These are phyloP conservation scores for Mugil cephalus DNA, from an alignment of 2,113 vertebrate species.

Conservation along the genomic window DNA sequence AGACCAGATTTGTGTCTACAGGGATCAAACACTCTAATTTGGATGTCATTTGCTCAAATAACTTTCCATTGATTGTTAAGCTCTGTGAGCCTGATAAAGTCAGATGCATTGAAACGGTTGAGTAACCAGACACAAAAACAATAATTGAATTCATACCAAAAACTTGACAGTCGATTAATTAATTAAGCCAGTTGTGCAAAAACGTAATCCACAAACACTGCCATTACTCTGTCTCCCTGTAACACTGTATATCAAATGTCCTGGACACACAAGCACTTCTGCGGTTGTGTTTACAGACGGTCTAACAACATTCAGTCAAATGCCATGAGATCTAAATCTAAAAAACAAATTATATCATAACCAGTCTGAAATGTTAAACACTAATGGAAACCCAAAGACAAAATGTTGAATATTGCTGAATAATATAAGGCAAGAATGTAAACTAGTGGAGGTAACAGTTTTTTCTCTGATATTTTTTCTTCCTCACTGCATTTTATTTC, in stretches of 20 bases:
- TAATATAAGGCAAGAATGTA: constrained; percentile 39
- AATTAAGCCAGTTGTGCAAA: background rate
- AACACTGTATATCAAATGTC: background rate
- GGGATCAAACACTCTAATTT: no score
- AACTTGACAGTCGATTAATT: background rate
- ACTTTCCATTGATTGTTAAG: background rate
- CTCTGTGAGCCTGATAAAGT: background rate
- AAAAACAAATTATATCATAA: no score
- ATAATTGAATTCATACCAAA: background rate
- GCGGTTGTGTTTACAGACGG: background rate
- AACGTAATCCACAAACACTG: no score
- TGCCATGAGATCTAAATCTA: background rate
- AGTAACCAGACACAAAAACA: background rate
- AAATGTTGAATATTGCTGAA: constrained; percentile 51
- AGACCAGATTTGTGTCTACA: no score
- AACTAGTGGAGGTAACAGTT: constrained; percentile 29
- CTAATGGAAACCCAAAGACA: background rate
- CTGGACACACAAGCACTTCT: background rate
- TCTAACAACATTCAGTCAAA: background rate
- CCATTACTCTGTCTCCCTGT: no score
- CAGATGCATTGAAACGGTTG: background rate
- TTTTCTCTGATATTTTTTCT: constrained; percentile 7
- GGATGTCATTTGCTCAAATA: background rate
- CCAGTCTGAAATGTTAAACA: constrained; percentile 3
- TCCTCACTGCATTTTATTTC: constrained; percentile 22